Base-by-base conservation (phyloP, 2,113 vertebrate genomes). In the Bubo bubo region DNA sequence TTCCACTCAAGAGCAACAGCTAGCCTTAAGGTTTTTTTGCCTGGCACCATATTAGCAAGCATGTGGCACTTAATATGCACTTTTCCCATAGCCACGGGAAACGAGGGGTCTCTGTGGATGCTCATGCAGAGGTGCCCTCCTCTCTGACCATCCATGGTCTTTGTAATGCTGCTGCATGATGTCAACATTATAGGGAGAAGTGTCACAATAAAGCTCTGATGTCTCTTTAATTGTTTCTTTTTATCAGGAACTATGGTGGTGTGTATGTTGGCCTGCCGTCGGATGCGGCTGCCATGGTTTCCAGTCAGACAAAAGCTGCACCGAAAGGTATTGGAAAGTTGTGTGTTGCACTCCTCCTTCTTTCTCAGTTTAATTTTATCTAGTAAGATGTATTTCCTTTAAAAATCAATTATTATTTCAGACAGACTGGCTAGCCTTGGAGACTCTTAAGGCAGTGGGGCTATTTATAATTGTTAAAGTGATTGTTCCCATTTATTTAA, bases 211-310 rank as follows among this genome's bases (percentile, higher is more conserved):
- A 34, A 68, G 7, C 67, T 64, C 28, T 91, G 37, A 77, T 62
- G 75, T 76, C 45, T 88, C 52, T 66, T 7, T 41, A 18, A 50
- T 39, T 86, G 30, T 79, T 89, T 92, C 56, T 79, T 85, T 67
- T 32, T 49, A 37, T 76, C 96, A 99, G 99, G 98, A 99, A 99
- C 97, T 99, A 99, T 20, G 99, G 99, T 0, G 99, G 99, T 1
- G 99, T 99, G 2, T 99, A 99, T 14, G 99, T 99, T 55, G 99
- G 99, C 37, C 97, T 99, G 47, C 99, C 99, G 0, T 93, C 98
- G 4, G 99, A 99, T 7, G 95, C 98, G 18, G 97, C 98, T 74
- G 92, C 93, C 45, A 98, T 99, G 88, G 98, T 98, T 76, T 96
- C 98, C 66, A 99, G 93, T 88, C 99, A 99, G 96, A 98, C 99